A percentile compares a stretch with the other conserved stretches of the same genome.
These are phyloP conservation scores for Myotis yumanensis DNA, from an alignment of 2,113 vertebrate genomes.

Conservation along the genomic window DNA sequence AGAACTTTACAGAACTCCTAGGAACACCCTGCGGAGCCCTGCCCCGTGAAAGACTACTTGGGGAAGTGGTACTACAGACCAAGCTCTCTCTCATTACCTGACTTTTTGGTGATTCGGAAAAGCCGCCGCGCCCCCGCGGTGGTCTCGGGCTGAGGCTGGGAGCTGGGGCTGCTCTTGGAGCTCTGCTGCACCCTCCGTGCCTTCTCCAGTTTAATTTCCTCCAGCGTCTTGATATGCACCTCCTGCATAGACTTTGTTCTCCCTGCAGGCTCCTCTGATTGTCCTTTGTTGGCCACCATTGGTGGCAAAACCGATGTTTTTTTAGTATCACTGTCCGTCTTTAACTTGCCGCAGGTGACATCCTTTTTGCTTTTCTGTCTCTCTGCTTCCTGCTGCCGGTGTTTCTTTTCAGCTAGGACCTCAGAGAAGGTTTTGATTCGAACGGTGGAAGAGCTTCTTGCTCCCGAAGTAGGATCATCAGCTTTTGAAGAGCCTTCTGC, in stretches of 20 bases:
- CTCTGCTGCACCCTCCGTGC: slow-evolving; percentile 86
- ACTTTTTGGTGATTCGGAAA: slow-evolving; percentile 81
- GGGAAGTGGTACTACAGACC: not conserved
- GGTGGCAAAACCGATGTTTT: slow-evolving; percentile 24
- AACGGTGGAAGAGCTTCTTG: slow-evolving; percentile 61
- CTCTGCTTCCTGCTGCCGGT: slow-evolving; percentile 81
- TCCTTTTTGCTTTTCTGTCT: slow-evolving; percentile 78
- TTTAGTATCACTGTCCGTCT: slow-evolving; percentile 67
- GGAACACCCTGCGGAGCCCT: not conserved
- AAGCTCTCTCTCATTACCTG: slow-evolving; percentile 77
- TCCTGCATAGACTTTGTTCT: slow-evolving; percentile 74
- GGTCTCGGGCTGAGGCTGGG: slow-evolving; percentile 47
- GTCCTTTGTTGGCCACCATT: not conserved
- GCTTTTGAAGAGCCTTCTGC: slow-evolving; percentile 57
- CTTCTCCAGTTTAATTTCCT: slow-evolving; percentile 95
- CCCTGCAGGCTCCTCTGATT: slow-evolving; percentile 17
- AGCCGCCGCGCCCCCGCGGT: slow-evolving; percentile 64
- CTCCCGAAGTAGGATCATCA: slow-evolving; percentile 65
- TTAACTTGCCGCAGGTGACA: slow-evolving; percentile 35
- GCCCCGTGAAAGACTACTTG: rapidly evolving
- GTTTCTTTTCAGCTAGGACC: slow-evolving; percentile 86
- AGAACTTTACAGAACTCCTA: not conserved
- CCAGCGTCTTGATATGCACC: slow-evolving; percentile 92
- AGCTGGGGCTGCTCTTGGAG: slow-evolving; percentile 39
- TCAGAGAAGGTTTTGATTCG: slow-evolving; percentile 87